phyloP scores from a whole-genome alignment of 1,140 invertebrate genomes.

The Galendromus occidentalis region DNA sequence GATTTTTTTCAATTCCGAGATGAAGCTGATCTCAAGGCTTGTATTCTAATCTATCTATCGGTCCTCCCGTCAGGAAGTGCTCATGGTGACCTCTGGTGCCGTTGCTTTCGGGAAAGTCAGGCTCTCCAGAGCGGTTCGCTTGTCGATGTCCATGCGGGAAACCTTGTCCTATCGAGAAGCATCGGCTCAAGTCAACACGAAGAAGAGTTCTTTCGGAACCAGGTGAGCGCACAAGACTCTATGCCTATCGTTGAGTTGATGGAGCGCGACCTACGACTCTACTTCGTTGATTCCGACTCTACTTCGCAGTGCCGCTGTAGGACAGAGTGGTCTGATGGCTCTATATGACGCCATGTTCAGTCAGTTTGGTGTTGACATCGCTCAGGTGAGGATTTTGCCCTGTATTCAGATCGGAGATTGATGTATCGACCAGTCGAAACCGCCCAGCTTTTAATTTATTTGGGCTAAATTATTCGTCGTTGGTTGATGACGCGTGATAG shows the following conservation, averaged over 20 bases:
- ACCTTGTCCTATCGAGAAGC: slow-evolving; percentile 60
- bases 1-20: too few relatives aligned
- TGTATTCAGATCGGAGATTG: too few relatives aligned
- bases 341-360: slow-evolving; percentile 98
- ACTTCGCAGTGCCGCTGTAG: slow-evolving; percentile 73
- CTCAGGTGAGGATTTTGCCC: too few relatives aligned
- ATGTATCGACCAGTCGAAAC: too few relatives aligned
- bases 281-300: too few relatives aligned
- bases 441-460: too few relatives aligned
- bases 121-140: slow-evolving; percentile 81
- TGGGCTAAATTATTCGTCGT: too few relatives aligned
- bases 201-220: background rate
- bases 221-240: background rate
- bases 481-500: too few relatives aligned
- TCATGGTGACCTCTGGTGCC: slow-evolving; percentile 95
- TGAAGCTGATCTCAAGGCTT: too few relatives aligned
- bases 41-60: too few relatives aligned
- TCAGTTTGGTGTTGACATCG: slow-evolving; percentile 94
- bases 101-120: slow-evolving; percentile 98
- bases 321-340: slow-evolving; percentile 93
- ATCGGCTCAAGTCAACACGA: slow-evolving; percentile 20
- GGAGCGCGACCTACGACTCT: too few relatives aligned
- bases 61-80: slow-evolving; percentile 41
- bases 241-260: background rate
- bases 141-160: slow-evolving; percentile 91